phyloP scores from a whole-genome alignment of 2,888 invertebrate genomes.

The Nephrotoma flavescens region DNA sequence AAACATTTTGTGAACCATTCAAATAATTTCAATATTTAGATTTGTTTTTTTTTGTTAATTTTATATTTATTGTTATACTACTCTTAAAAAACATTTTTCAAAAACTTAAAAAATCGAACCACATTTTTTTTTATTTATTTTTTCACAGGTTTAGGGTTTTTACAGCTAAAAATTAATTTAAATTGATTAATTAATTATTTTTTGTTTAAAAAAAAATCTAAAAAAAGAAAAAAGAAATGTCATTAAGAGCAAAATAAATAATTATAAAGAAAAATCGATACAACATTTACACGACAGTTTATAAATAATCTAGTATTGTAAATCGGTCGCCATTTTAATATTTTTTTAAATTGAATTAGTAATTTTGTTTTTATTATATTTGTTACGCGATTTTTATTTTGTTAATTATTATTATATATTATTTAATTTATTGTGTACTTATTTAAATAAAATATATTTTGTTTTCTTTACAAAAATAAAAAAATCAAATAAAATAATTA shows the following conservation, averaged over 20 bases:
- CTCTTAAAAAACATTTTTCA: background rate
- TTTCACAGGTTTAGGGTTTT: slow-evolving; percentile 21
- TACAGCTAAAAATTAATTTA: slow-evolving; percentile 17
- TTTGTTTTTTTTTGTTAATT: slow-evolving; percentile 6
- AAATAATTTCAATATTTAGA: background rate
- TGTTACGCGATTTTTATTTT: background rate
- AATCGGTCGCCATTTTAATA: background rate
- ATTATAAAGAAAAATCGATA: background rate
- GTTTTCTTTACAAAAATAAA: background rate
- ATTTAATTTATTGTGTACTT: background rate
- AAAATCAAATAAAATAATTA: background rate
- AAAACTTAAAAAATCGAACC: slow-evolving; percentile 1
- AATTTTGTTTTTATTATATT: background rate
- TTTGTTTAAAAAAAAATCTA: slow-evolving; percentile 1
- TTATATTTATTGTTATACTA: background rate
- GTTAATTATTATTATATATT: background rate
- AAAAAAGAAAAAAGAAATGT: slow-evolving; percentile 8
- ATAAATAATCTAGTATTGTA: background rate
- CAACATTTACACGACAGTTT: background rate
- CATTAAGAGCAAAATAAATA: slow-evolving; percentile 9
- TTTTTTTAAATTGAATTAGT: background rate
- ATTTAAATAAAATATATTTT: background rate
- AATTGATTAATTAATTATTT: slow-evolving; percentile 6
- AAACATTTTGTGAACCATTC: background rate
- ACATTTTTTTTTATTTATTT: slow-evolving; percentile 12